phyloP scores from a whole-genome alignment of 1,140 invertebrate species.

The Vollenhovia emeryi region DNA sequence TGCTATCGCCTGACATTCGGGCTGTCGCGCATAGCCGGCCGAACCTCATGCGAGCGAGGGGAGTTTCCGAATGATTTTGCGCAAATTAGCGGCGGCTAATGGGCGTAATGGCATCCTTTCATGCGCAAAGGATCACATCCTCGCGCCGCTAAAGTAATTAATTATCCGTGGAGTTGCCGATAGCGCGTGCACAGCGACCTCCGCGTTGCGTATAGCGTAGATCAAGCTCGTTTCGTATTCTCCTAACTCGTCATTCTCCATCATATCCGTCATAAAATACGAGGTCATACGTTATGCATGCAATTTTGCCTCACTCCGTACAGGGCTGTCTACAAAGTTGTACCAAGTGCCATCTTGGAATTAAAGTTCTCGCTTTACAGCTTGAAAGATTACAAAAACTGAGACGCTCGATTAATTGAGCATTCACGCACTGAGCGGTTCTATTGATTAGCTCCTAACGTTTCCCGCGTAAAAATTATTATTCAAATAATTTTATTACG shows the following conservation, averaged over 20 bases:
- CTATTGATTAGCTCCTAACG: too few species aligned
- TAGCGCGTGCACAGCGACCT: background rate
- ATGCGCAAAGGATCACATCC: conserved; percentile 48
- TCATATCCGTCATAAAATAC: conserved; percentile 16
- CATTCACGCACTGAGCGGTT: too few species aligned
- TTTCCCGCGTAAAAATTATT: too few species aligned
- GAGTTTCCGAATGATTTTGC: conserved; percentile 54
- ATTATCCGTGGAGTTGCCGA: conserved; percentile 41
- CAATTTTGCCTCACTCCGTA: background rate
- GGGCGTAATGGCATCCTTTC: conserved; percentile 50
- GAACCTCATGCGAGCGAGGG: background rate
- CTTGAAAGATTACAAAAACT: background rate
- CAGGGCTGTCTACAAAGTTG: background rate
- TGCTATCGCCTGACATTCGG: background rate
- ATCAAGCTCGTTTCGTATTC: conserved; percentile 38
- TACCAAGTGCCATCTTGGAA: background rate
- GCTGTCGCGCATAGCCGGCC: background rate
- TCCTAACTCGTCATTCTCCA: conserved; percentile 23
- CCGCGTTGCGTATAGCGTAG: background rate
- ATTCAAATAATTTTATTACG: too few species aligned
- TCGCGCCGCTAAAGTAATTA: conserved; percentile 51
- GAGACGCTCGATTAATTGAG: too few species aligned
- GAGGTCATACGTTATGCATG: background rate
- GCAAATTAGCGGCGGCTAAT: conserved; percentile 51
- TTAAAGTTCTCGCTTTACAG: background rate